phyloP scores from a whole-genome alignment of 2,113 vertebrate species.

The Callipepla squamata region DNA sequence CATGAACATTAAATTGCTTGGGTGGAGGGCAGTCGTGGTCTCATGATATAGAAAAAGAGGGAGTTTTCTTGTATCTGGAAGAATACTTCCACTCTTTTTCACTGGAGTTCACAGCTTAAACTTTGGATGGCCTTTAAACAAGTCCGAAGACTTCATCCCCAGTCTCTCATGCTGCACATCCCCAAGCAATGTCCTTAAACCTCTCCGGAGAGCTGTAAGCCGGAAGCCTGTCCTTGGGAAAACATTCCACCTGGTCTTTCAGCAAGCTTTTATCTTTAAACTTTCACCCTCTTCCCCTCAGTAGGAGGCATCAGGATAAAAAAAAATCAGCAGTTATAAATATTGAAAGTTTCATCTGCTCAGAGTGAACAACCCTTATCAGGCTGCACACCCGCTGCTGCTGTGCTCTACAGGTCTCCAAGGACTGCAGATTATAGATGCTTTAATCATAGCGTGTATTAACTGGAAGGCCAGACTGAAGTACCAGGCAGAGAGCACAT shows the following conservation, averaged over 20 bases:
- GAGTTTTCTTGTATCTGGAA: fast-evolving
- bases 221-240: conserved; percentile 36
- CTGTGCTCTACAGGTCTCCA: conserved; percentile 40
- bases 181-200: background rate
- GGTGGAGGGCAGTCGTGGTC: background rate
- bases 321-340: conserved; percentile 49
- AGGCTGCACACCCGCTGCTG: conserved; percentile 54
- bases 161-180: background rate
- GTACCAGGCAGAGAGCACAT: background rate
- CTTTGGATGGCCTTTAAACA: background rate
- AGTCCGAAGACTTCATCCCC: background rate
- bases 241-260: conserved; percentile 25
- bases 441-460: conserved; percentile 55
- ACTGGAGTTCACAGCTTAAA: background rate
- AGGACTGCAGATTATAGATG: conserved; percentile 61
- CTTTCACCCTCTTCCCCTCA: background rate
- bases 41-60: background rate
- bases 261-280: conserved; percentile 56
- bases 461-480: conserved; percentile 59
- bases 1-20: background rate
- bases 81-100: background rate
- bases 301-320: conserved; percentile 2
- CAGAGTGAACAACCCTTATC: conserved; percentile 53
- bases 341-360: conserved; percentile 64
- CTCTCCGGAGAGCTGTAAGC: background rate